Evolutionary conservation across 2,888 invertebrate genomes (phyloP).

Genomic region (Pandemis heparana): DNA sequence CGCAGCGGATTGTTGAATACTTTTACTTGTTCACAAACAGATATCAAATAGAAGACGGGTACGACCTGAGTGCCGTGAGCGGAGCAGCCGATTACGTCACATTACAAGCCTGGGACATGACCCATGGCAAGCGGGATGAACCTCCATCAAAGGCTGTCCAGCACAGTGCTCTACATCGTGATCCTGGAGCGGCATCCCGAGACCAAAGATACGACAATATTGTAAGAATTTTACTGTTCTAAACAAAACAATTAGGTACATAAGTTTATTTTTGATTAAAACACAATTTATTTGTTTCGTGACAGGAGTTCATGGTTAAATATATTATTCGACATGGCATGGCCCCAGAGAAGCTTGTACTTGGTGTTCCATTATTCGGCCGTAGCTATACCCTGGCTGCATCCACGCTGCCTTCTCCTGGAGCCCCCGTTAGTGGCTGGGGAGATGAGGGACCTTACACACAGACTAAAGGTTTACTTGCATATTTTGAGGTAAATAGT

Average conservation of each 20-base stretch:
- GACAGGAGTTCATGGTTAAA: slow-evolving; percentile 88
- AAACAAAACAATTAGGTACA: background rate
- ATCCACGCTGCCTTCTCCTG: slow-evolving; percentile 80
- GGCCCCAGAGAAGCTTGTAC: slow-evolving; percentile 88
- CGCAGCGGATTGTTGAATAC: background rate
- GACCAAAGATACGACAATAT: slow-evolving; percentile 80
- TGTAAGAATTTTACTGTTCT: slow-evolving; percentile 53
- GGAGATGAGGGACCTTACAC: slow-evolving; percentile 89
- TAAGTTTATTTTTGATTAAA: background rate
- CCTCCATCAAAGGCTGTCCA: slow-evolving; percentile 77
- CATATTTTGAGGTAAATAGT: slow-evolving; percentile 89
- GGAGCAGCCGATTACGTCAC: slow-evolving; percentile 88
- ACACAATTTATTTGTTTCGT: slow-evolving; percentile 23
- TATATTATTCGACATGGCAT: slow-evolving; percentile 88
- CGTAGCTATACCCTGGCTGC: slow-evolving; percentile 88
- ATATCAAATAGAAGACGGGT: slow-evolving; percentile 88
- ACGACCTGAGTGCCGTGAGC: slow-evolving; percentile 86
- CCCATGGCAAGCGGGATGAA: slow-evolving; percentile 74
- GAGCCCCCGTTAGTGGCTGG: slow-evolving; percentile 86
- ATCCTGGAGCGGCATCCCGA: slow-evolving; percentile 74
- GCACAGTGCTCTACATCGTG: slow-evolving; percentile 81
- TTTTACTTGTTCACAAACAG: slow-evolving; percentile 52
- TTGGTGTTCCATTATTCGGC: slow-evolving; percentile 91
- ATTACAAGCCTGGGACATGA: slow-evolving; percentile 88
- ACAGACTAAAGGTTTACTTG: slow-evolving; percentile 88